phyloP scores from a whole-genome alignment of 2,888 invertebrate species.

The Erebia ligea region DNA sequence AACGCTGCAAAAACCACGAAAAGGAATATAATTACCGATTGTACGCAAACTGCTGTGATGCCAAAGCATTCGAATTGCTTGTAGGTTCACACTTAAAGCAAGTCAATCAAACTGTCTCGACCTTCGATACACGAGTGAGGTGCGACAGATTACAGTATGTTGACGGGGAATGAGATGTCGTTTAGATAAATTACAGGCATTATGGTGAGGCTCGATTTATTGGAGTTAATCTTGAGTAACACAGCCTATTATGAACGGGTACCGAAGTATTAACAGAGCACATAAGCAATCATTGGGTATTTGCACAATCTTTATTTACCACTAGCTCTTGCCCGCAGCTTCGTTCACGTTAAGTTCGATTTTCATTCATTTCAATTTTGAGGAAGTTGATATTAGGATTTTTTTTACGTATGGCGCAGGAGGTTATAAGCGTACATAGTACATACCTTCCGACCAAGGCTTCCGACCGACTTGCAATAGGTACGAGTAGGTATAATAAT shows the following conservation, averaged over 20 bases:
- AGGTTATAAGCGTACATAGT: too few species aligned
- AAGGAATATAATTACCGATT: too few species aligned
- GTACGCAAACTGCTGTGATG: neutral
- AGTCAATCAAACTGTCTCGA: constrained; percentile 31
- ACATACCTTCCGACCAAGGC: too few species aligned
- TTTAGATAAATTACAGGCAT: constrained; percentile 37
- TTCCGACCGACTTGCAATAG: too few species aligned
- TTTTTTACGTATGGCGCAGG: constrained; percentile 5
- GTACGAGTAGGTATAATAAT: too few species aligned
- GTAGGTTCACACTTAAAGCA: constrained; percentile 25
- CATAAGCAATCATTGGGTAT: neutral
- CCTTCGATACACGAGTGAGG: constrained; percentile 33
- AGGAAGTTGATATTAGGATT: constrained; percentile 30
- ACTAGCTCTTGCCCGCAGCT: too few species aligned
- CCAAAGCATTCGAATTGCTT: constrained; percentile 13
- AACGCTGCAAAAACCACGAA: too few species aligned
- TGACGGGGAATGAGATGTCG: constrained; percentile 39
- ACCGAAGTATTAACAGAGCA: neutral
- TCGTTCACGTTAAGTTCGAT: too few species aligned
- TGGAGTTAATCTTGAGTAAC: constrained; percentile 33
- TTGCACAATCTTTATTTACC: neutral
- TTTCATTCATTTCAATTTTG: constrained; percentile 26
- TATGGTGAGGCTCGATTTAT: constrained; percentile 31
- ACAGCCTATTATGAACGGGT: constrained; percentile 12
- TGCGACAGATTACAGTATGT: constrained; percentile 40